These are phyloP conservation scores for Macrophya annulata DNA, from an alignment of 2,888 invertebrate genomes.

Conservation along the genomic window DNA sequence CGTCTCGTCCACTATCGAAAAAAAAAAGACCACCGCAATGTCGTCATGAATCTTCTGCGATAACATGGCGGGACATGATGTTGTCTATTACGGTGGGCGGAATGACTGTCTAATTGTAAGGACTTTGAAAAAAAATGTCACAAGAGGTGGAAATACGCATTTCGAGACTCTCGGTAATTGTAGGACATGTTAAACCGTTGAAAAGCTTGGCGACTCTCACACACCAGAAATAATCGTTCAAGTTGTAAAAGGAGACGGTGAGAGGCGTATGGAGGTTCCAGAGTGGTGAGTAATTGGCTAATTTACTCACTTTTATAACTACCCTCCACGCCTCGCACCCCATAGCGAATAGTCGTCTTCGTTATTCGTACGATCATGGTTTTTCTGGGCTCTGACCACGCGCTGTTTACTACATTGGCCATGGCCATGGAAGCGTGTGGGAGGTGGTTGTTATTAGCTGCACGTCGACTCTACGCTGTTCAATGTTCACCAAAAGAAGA, in stretches of 20 bases:
- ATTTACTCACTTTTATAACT: constrained; percentile 53
- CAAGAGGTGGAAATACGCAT: background rate
- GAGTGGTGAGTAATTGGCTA: constrained; percentile 53
- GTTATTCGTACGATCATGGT: background rate
- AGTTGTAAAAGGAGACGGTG: background rate
- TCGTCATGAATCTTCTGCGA: background rate
- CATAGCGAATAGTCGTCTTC: background rate
- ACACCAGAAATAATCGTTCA: constrained; percentile 25
- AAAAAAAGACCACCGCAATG: background rate
- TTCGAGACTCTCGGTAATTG: background rate
- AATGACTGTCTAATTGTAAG: background rate
- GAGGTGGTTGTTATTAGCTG: constrained; percentile 41
- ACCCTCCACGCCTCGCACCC: constrained; percentile 24
- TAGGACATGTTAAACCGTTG: background rate
- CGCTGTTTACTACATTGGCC: constrained; percentile 20
- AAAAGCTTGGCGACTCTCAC: background rate
- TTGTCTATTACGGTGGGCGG: no score
- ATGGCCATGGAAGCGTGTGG: constrained; percentile 23
- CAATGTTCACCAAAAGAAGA: constrained; percentile 1
- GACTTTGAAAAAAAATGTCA: background rate
- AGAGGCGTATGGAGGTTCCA: background rate
- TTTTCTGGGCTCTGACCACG: constrained; percentile 1
- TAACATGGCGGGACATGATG: background rate
- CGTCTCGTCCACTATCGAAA: background rate
- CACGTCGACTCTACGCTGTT: constrained; percentile 33